Conservation (phyloP, 2,888 invertebrate species). For the Eupithecia inturbata region DNA sequence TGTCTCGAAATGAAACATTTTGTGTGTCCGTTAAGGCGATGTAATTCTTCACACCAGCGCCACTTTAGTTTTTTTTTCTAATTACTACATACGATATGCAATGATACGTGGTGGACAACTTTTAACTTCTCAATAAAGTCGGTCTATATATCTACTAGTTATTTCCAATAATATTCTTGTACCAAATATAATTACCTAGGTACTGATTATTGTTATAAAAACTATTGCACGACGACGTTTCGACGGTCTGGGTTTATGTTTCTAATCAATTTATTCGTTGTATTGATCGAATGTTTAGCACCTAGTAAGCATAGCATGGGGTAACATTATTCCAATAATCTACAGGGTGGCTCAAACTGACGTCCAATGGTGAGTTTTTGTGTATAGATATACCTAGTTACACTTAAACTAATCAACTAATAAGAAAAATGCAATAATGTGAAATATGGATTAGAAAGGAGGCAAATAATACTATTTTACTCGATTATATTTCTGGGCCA, state of each 20-base stretch:
- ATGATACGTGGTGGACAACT: no score
- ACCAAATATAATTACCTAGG: background rate
- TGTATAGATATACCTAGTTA: background rate
- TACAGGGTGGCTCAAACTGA: conserved; percentile 4
- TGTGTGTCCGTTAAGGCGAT: background rate
- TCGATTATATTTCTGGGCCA: background rate
- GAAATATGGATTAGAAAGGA: background rate
- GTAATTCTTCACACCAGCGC: background rate
- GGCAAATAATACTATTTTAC: background rate
- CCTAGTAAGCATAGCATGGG: conserved; percentile 12
- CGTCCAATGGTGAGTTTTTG: background rate
- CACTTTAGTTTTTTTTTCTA: background rate
- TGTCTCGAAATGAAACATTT: background rate
- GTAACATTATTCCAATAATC: conserved; percentile 16
- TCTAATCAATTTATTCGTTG: conserved; percentile 6
- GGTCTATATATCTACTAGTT: no score
- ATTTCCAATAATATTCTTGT: background rate
- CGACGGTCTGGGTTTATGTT: background rate
- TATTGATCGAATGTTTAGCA: conserved; percentile 9
- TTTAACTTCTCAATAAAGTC: no score
- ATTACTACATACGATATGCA: no score
- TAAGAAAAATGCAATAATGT: background rate
- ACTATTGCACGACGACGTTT: background rate
- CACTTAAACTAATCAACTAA: background rate
- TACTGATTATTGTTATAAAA: background rate